These are phyloP conservation scores for Amphilophus citrinellus DNA, from an alignment of 2,113 vertebrate species.

Conservation along the genomic window DNA sequence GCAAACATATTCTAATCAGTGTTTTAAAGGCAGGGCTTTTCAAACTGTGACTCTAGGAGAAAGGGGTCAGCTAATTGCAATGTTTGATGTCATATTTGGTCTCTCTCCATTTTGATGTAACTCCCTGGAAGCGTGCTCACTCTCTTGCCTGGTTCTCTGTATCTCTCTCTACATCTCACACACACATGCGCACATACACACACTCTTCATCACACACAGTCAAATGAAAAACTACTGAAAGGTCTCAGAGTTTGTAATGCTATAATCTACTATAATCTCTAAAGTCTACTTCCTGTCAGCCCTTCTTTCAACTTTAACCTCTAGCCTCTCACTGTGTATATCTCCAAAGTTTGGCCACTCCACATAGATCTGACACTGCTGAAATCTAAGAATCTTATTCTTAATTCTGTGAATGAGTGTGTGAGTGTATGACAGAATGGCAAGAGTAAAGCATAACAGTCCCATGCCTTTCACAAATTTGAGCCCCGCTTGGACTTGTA, in stretches of 20 bases:
- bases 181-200: slow-evolving; percentile 19
- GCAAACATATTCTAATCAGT: slow-evolving; percentile 77
- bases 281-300: slow-evolving; percentile 90
- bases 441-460: not conserved
- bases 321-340: slow-evolving; percentile 88
- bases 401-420: slow-evolving; percentile 78
- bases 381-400: slow-evolving; percentile 82
- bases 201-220: slow-evolving; percentile 50
- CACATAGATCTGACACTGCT: slow-evolving; percentile 82
- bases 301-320: slow-evolving; percentile 94
- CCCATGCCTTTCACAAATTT: slow-evolving; percentile 50
- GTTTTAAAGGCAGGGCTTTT: slow-evolving; percentile 69
- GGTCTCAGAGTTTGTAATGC: slow-evolving; percentile 85
- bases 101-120: slow-evolving; percentile 75
- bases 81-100: slow-evolving; percentile 82
- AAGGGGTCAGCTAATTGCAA: slow-evolving; percentile 81
- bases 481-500: slow-evolving; percentile 60
- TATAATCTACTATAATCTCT: slow-evolving; percentile 81
- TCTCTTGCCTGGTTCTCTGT: slow-evolving; percentile 15
- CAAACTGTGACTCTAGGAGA: slow-evolving; percentile 69
- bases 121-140: slow-evolving; percentile 74
- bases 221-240: slow-evolving; percentile 81
- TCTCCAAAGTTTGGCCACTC: slow-evolving; percentile 89
- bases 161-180: not conserved
- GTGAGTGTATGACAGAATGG: not conserved